Evolutionary conservation across 2,888 invertebrate genomes (phyloP).

Genomic region (Invenusta paracnida): DNA sequence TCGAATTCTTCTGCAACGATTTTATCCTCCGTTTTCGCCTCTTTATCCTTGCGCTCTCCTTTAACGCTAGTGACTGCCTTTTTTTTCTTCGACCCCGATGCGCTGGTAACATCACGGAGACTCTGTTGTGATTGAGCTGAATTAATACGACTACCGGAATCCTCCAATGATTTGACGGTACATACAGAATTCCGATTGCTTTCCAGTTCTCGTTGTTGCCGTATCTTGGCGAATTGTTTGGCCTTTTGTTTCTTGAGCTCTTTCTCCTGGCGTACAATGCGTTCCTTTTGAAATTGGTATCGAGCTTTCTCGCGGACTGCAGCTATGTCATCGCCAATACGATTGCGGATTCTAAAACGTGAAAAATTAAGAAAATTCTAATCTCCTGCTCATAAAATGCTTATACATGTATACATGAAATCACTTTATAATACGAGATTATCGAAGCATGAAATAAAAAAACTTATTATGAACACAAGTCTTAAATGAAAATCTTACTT

Average conservation of each 20-base stretch:
- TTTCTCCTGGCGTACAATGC: background rate
- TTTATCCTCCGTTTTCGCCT: background rate
- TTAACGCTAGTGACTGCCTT: background rate
- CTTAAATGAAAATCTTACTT: too few relatives aligned
- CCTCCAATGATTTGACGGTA: background rate
- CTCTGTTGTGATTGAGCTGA: background rate
- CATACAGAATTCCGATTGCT: background rate
- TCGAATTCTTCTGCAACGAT: background rate
- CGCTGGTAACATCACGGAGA: background rate
- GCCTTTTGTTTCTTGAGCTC: background rate
- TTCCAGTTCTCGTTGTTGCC: background rate
- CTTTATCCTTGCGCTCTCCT: background rate
- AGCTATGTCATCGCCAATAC: background rate
- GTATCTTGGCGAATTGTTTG: slow-evolving; percentile 1
- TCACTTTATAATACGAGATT: too few relatives aligned
- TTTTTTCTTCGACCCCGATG: background rate
- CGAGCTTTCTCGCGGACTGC: background rate
- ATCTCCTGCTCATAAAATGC: too few relatives aligned
- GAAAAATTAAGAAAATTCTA: too few relatives aligned
- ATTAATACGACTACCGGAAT: background rate
- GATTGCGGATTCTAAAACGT: slow-evolving; percentile 3
- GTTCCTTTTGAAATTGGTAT: background rate
- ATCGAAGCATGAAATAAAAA: too few relatives aligned
- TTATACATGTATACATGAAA: too few relatives aligned
- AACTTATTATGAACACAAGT: too few relatives aligned